Evolutionary conservation across 2,113 vertebrate genomes (phyloP), one percentile per base, ranked within the genome.

Genomic region (Paradisaea rubra): DNA sequence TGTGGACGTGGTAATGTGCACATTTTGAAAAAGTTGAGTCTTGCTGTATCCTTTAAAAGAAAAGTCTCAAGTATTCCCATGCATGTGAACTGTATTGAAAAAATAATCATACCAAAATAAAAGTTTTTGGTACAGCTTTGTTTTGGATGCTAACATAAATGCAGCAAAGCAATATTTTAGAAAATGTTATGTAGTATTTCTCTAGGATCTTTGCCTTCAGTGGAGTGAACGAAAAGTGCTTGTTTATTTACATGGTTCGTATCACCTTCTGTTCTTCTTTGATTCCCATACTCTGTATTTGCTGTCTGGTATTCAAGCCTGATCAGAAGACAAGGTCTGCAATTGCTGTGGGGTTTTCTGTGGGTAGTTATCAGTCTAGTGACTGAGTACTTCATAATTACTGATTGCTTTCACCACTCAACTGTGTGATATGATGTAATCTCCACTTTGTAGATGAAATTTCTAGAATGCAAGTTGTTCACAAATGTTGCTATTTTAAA

Each of bases 1-100:
- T 22, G 18, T 79, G 28, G 13, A 44, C 2, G 3, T 74, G 33
- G 18, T 77, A 64, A 52, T 49, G 5, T 0, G 2, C 7, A 6
- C 8, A 9, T 61, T 47, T 72, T 63, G 22, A 27, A 79, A 35
- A 80, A 71, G 11, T 1, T 50, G 44, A 72, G 13, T 74, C 24
- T 78, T 71, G 22, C n/a, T 72, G 19, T 71, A 56, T 27, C 44
- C 72, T 35, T 35, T 56, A 30, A 89, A 70, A 39, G 31, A 64
- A n/a, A 88, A 66, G 25, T 70, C 13, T 85, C 9, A 68, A 7
- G 27, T 27, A 81, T 89, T 72, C 54, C 45, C 28, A 27, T 59
- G 20, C 15, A 27, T 16, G 27, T 2, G 3, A 74, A 30, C 2
- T 25, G 10, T 37, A n/a, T 3, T 70, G 59, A n/a, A 69, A 86